Percentiles rank a stretch among this genome's conserved stretches.
Evolutionary conservation across 1,140 invertebrate species (phyloP).

Genomic region (Drosophila nigromelanica): DNA sequence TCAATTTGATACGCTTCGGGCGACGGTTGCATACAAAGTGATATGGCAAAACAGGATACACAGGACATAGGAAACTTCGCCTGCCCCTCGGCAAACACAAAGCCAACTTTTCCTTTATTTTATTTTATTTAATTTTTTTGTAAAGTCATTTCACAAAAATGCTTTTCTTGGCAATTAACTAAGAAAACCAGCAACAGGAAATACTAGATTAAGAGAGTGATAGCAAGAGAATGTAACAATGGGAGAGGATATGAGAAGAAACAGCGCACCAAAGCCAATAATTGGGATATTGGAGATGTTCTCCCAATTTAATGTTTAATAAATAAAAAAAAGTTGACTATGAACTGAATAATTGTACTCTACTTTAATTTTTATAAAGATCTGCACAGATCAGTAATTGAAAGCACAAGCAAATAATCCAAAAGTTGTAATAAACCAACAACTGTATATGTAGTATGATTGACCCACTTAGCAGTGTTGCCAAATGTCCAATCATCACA

Average conservation of each 20-base stretch:
- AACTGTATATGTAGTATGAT: background rate
- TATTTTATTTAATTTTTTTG: constrained; percentile 61
- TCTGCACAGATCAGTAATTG: too few species aligned
- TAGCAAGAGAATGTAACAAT: background rate
- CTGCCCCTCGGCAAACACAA: background rate
- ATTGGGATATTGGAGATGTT: too few species aligned
- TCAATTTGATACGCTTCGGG: constrained; percentile 57
- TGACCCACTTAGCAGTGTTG: constrained; percentile 25
- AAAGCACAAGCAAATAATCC: too few species aligned
- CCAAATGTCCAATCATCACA: constrained; percentile 36
- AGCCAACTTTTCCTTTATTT: constrained; percentile 38
- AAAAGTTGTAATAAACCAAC: background rate
- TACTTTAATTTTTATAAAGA: too few species aligned
- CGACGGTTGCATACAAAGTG: constrained; percentile 53
- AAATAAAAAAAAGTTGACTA: too few species aligned
- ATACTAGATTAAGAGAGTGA: too few species aligned
- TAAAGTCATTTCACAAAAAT: constrained; percentile 58
- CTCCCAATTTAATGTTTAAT: too few species aligned
- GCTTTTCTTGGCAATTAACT: constrained; percentile 61
- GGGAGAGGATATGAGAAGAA: too few species aligned
- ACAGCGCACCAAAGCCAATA: too few species aligned
- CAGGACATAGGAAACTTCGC: background rate
- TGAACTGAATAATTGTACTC: too few species aligned
- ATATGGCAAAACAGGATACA: constrained; percentile 38
- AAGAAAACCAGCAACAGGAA: constrained; percentile 28